Evolutionary conservation across 2,113 vertebrate species (phyloP).

Genomic region (Syngnathus scovelli): DNA sequence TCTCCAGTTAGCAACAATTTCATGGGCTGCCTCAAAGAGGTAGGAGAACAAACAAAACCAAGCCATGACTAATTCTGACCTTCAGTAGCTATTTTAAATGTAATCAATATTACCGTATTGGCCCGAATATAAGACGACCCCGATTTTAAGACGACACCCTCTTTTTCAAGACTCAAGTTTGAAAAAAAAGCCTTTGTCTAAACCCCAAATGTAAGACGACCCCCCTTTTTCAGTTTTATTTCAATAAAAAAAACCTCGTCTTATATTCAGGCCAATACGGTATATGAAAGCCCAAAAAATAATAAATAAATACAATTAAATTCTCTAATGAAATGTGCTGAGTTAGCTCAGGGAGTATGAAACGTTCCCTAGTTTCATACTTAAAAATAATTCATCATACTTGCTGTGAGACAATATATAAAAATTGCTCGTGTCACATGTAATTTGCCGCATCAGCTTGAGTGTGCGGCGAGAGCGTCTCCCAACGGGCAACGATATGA

Average conservation of each 20-base stretch:
- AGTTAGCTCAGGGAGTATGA: constrained; percentile 42
- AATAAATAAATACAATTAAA: constrained; percentile 35
- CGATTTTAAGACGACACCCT: no score
- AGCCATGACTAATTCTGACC: neutral
- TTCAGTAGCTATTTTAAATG: constrained; percentile 10
- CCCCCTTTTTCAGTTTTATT: no score
- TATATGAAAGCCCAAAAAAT: neutral
- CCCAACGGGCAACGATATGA: constrained; percentile 30
- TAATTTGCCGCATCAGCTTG: constrained; percentile 60
- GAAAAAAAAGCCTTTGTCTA: no score
- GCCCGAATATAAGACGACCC: no score
- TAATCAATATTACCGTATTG: constrained; percentile 13
- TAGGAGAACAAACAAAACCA: constrained; percentile 45
- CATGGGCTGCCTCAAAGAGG: constrained; percentile 98
- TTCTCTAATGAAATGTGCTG: constrained; percentile 62
- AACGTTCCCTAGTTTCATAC: constrained; percentile 40
- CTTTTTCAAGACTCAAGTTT: no score
- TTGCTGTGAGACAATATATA: constrained; percentile 54
- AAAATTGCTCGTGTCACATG: constrained; percentile 63
- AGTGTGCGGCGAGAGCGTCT: constrained; percentile 30
- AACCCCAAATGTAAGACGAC: no score
- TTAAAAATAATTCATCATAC: constrained; percentile 58
- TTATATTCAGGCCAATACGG: no score
- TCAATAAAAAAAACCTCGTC: no score
- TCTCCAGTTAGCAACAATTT: constrained; percentile 99